Percentiles rank a stretch among this genome's conserved stretches.
These are phyloP conservation scores for Campoplex nolae DNA, from an alignment of 2,888 invertebrate species.

Conservation along the genomic window DNA sequence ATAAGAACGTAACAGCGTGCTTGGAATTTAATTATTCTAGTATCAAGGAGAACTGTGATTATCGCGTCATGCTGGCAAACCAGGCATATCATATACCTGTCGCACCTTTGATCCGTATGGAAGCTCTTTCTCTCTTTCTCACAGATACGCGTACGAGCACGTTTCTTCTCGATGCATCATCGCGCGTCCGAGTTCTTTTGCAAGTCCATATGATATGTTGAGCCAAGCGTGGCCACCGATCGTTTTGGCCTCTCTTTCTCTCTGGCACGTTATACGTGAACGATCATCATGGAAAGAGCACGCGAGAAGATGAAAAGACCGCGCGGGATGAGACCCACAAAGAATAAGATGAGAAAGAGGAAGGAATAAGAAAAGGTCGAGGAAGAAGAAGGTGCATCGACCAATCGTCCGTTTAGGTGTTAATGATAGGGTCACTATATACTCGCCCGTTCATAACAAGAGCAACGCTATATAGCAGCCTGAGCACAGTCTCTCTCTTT, in stretches of 20 bases:
- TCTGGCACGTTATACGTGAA: conserved; percentile 24
- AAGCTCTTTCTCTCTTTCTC: conserved; percentile 59
- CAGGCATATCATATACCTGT: conserved; percentile 80
- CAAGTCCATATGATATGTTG: conserved; percentile 40
- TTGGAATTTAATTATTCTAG: conserved; percentile 82
- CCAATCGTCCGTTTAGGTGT: conserved; percentile 81
- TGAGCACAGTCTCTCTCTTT: conserved; percentile 35
- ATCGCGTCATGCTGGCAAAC: conserved; percentile 81
- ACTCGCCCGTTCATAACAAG: conserved; percentile 78
- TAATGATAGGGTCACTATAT: conserved; percentile 81
- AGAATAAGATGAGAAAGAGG: conserved; percentile 38
- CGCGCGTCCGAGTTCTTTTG: conserved; percentile 44
- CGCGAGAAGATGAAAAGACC: conserved; percentile 60
- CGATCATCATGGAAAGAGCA: conserved; percentile 24
- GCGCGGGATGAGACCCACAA: conserved; percentile 24
- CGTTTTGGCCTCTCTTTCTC: conserved; percentile 57
- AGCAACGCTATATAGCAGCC: conserved; percentile 64
- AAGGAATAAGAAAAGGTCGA: conserved; percentile 27
- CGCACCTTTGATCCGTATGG: conserved; percentile 76
- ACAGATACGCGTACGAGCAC: conserved; percentile 55
- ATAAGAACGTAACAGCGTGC: conserved; percentile 28
- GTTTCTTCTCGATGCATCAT: conserved; percentile 60
- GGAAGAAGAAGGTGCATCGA: conserved; percentile 63
- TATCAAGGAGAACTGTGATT: conserved; percentile 79
- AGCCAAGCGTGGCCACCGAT: conserved; percentile 45